Percentiles rank a stretch among this genome's conserved stretches.
Evolutionary conservation across 1,140 invertebrate genomes (phyloP).

Genomic region (Conus ventricosus): DNA sequence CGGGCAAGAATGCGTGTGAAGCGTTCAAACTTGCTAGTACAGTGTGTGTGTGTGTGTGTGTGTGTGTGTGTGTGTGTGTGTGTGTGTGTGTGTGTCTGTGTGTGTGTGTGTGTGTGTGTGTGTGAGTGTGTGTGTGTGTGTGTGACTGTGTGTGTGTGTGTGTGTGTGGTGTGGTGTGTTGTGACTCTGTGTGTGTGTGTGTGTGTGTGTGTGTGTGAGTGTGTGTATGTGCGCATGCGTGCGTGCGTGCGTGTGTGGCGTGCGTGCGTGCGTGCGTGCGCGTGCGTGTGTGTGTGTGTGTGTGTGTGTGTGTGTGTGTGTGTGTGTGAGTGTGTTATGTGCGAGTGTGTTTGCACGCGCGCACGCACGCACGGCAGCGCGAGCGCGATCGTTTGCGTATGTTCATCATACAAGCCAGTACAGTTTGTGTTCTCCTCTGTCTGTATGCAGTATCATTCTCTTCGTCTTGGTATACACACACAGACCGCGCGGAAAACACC

Average conservation of each 20-base stretch:
- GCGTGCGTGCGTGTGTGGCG: background rate
- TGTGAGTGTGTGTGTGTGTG: background rate
- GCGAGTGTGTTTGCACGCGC: no score
- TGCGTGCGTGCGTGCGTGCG: background rate
- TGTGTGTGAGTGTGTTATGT: background rate
- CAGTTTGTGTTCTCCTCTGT: no score
- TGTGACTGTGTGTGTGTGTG: background rate
- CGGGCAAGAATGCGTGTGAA: background rate
- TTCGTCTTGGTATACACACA: no score
- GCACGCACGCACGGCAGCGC: no score
- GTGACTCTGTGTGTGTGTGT: conserved; percentile 1
- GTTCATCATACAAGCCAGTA: no score
- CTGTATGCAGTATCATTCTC: no score
- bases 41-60: background rate
- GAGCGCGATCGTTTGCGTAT: no score
- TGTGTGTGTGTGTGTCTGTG: background rate
- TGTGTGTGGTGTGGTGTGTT: background rate
- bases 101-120: background rate
- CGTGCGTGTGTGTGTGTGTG: background rate
- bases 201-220: conserved; percentile 5
- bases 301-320: conserved; percentile 1
- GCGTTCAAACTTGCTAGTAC: no score
- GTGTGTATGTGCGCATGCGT: background rate
- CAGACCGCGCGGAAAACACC: no score
- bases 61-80: conserved; percentile 2